Evolutionary conservation across 2,113 vertebrate genomes (phyloP).

Genomic region (Chiloscyllium plagiosum): DNA sequence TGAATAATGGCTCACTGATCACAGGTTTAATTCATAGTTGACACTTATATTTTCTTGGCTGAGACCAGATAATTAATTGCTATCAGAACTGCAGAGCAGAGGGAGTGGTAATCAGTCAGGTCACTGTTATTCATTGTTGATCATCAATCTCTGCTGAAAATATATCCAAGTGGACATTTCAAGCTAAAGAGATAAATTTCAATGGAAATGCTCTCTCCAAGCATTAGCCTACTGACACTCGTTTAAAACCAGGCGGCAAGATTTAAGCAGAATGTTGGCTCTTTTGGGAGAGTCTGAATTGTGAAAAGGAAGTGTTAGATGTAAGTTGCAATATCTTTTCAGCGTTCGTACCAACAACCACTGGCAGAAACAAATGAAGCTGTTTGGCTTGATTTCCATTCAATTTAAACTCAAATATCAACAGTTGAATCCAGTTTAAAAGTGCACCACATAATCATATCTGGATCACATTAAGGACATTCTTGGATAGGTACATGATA

Average conservation of each 20-base stretch:
- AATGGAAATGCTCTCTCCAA: neutral
- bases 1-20: neutral
- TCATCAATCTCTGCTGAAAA: neutral
- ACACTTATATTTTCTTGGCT: neutral
- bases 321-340: neutral
- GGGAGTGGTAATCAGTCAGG: neutral
- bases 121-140: neutral
- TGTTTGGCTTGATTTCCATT: neutral
- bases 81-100: neutral
- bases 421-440: neutral
- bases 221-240: neutral
- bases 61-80: neutral
- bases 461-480: neutral
- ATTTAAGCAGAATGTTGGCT: neutral
- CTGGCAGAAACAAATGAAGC: neutral
- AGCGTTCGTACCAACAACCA: neutral
- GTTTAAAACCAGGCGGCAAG: neutral
- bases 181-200: neutral
- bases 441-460: neutral
- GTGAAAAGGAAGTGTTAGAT: neutral
- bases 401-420: conserved; percentile 4
- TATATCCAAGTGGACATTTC: neutral
- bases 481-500: neutral
- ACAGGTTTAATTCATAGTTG: neutral
- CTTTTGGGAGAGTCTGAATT: neutral